Evolutionary conservation across 1,140 invertebrate species (phyloP).

Genomic region (Pseudomyrmex cubaensis): DNA sequence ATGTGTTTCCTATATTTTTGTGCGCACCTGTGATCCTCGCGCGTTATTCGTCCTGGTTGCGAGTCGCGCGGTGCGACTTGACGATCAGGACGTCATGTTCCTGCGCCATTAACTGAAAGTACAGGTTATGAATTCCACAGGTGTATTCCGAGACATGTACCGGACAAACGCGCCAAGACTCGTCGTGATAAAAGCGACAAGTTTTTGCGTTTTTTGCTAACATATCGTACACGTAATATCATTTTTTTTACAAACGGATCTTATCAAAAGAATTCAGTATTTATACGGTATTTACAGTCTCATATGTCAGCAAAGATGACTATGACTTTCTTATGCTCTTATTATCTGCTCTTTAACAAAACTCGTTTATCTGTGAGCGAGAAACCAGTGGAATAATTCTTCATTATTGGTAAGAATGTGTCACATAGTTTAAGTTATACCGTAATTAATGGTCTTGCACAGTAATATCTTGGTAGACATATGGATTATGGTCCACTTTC

Average conservation of each 20-base stretch:
- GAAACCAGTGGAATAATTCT: not conserved
- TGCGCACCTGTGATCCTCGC: not conserved
- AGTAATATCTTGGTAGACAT: not conserved
- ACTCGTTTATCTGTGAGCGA: not conserved
- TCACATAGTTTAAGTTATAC: slow-evolving; percentile 45
- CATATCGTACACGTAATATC: not conserved
- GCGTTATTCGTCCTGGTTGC: not conserved
- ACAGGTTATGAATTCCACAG: slow-evolving; percentile 49
- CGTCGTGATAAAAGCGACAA: not conserved
- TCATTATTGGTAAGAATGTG: slow-evolving; percentile 20
- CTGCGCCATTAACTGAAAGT: not conserved
- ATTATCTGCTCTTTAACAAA: slow-evolving; percentile 5
- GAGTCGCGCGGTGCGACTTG: not conserved
- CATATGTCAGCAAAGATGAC: slow-evolving; percentile 11
- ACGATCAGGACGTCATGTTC: not conserved
- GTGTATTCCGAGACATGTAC: not conserved
- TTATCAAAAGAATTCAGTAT: not conserved
- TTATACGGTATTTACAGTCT: not conserved
- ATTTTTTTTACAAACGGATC: not conserved
- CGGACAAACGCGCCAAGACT: no score
- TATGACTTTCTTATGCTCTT: slow-evolving; percentile 23
- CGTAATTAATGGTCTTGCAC: slow-evolving; percentile 20
- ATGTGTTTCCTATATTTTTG: slow-evolving; percentile 51
- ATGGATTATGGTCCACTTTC: slow-evolving; percentile 69
- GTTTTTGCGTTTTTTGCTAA: not conserved